Percentiles rank a stretch among this genome's conserved stretches.
These are phyloP conservation scores for Drosophila colorata DNA, from an alignment of 2,888 invertebrate genomes.

Conservation along the genomic window DNA sequence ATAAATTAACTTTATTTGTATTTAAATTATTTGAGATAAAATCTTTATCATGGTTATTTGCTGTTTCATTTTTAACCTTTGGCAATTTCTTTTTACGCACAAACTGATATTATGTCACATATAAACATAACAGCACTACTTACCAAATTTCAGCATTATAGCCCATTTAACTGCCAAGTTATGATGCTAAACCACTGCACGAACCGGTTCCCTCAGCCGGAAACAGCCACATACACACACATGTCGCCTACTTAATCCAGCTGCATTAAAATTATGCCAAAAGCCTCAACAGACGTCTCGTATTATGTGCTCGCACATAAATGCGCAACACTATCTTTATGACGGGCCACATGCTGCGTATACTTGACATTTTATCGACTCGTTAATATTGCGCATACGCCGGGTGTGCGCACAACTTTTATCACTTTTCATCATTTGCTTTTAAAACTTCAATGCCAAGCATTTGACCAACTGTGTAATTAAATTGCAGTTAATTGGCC, in stretches of 20 bases:
- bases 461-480: conserved; percentile 22
- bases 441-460: neutral
- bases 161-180: neutral
- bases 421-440: conserved; percentile 10
- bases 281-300: neutral
- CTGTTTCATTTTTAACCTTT: neutral
- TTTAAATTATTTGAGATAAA: no score
- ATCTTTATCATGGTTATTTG: no score
- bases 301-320: neutral
- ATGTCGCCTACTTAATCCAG: neutral
- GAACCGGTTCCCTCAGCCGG: neutral
- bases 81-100: no score
- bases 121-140: neutral
- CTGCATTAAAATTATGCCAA: no score
- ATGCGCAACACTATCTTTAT: conserved; percentile 1
- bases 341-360: conserved; percentile 19
- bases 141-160: neutral
- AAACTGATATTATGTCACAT: neutral
- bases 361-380: conserved; percentile 27
- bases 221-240: neutral
- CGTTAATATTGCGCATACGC: conserved; percentile 25
- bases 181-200: neutral
- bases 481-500: conserved; percentile 48
- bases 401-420: conserved; percentile 15
- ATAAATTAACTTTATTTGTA: neutral